Evolutionary conservation across 2,888 invertebrate species (phyloP).

Genomic region (Rhabditophanes sp.): DNA sequence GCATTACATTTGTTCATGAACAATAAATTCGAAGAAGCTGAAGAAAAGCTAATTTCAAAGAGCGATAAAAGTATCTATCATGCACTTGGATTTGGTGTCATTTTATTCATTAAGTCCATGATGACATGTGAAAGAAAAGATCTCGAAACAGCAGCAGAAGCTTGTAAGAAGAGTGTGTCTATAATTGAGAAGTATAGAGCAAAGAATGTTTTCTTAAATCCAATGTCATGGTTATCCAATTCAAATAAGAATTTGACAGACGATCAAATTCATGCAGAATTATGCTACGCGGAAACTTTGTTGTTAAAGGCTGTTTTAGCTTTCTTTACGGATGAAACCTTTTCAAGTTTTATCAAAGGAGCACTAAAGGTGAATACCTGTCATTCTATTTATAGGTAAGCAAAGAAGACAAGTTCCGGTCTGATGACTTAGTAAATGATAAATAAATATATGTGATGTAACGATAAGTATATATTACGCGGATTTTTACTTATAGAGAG

Average conservation of each 20-base stretch:
- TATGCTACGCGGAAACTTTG: conserved; percentile 80
- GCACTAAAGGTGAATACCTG: conserved; percentile 78
- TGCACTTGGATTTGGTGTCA: conserved; percentile 70
- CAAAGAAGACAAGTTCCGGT: conserved; percentile 53
- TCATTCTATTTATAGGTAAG: conserved; percentile 47
- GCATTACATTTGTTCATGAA: conserved; percentile 79
- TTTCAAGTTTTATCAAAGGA: conserved; percentile 76
- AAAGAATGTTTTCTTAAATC: conserved; percentile 19
- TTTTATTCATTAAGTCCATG: conserved; percentile 75
- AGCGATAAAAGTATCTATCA: conserved; percentile 73
- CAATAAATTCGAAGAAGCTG: conserved; percentile 70
- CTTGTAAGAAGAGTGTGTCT: conserved; percentile 17
- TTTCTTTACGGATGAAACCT: conserved; percentile 81
- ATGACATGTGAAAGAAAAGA: conserved; percentile 67
- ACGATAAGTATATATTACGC: conserved; percentile 1
- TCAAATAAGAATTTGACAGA: conserved; percentile 13
- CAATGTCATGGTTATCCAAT: conserved; percentile 20
- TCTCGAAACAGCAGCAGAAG: conserved; percentile 27
- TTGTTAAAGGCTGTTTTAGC: conserved; percentile 67
- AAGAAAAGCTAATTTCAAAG: conserved; percentile 51
- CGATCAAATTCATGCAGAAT: conserved; percentile 61
- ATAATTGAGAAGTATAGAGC: conserved; percentile 28
- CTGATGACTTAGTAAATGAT: background rate
- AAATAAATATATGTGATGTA: background rate
- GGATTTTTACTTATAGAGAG: conserved; percentile 54